phyloP scores from a whole-genome alignment of 2,888 invertebrate genomes.

The Drosophila anomelani region DNA sequence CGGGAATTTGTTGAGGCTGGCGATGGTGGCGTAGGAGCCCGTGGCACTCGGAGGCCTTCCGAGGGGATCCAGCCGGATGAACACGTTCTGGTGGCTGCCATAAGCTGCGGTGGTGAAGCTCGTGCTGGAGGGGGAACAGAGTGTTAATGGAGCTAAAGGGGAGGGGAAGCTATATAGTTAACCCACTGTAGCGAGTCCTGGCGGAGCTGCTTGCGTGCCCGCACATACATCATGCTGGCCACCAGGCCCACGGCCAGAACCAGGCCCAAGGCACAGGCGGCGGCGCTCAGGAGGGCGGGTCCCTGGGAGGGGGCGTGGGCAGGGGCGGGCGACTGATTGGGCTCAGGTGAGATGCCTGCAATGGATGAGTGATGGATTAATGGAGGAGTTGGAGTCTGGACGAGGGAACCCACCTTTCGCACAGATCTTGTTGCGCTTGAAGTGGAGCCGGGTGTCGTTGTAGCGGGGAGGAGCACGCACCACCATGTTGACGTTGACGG shows the following conservation, averaged over 20 bases:
- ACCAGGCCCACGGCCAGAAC: slow-evolving; percentile 83
- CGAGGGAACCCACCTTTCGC: slow-evolving; percentile 87
- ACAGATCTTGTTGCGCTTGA: slow-evolving; percentile 95
- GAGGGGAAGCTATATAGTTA: background rate
- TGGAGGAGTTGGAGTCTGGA: background rate
- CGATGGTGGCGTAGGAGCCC: slow-evolving; percentile 93
- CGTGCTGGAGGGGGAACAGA: slow-evolving; percentile 85
- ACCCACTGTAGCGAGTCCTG: slow-evolving; percentile 84
- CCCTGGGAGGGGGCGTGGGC: slow-evolving; percentile 89
- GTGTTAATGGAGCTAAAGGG: slow-evolving; percentile 9
- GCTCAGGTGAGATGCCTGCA: slow-evolving; percentile 86
- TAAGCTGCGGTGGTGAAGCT: slow-evolving; percentile 92
- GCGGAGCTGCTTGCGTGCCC: slow-evolving; percentile 84
- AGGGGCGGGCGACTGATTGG: slow-evolving; percentile 89
- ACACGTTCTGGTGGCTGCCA: slow-evolving; percentile 91
- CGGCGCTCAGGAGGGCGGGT: slow-evolving; percentile 91
- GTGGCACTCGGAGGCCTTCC: slow-evolving; percentile 90
- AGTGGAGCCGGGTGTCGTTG: slow-evolving; percentile 90
- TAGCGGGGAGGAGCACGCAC: slow-evolving; percentile 90
- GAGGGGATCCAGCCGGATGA: slow-evolving; percentile 90
- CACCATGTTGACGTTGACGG: slow-evolving; percentile 92
- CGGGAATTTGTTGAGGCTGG: slow-evolving; percentile 91
- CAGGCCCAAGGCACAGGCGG: slow-evolving; percentile 90
- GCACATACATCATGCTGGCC: slow-evolving; percentile 84
- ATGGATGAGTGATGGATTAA: slow-evolving; percentile 27